A percentile compares a stretch with the other conserved stretches of the same genome.
These are phyloP conservation scores for Lucinisca nassula DNA, from an alignment of 2,888 invertebrate genomes.

Conservation along the genomic window DNA sequence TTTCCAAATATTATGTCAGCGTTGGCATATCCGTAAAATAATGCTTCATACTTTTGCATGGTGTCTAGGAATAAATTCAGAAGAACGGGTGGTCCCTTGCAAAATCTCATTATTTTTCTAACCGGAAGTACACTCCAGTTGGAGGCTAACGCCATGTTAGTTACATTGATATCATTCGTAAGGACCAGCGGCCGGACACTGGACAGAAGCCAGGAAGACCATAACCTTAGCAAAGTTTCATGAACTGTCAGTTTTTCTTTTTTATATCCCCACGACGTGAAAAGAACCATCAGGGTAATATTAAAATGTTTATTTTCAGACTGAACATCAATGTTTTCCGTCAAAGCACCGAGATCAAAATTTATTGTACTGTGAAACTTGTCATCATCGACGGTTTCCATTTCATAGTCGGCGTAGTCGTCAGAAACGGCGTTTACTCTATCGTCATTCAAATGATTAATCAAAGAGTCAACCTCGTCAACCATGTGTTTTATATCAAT, in stretches of 20 bases:
- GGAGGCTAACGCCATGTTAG: not conserved
- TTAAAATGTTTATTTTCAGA: no score
- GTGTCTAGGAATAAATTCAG: conserved; percentile 24
- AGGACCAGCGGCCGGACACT: conserved; percentile 26
- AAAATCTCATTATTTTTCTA: not conserved
- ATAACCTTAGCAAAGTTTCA: conserved; percentile 3
- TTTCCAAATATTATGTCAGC: conserved; percentile 48
- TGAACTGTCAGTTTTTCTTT: conserved; percentile 18
- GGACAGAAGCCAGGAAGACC: conserved; percentile 23
- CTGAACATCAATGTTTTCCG: not conserved
- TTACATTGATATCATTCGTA: conserved; percentile 3
- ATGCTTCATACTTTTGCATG: conserved; percentile 11
- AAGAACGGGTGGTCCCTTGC: conserved; percentile 40
- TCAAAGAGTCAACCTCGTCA: not conserved
- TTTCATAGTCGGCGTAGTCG: not conserved
- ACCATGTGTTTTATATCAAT: not conserved
- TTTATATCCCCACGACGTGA: conserved; percentile 34
- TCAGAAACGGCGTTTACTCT: not conserved
- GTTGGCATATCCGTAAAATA: conserved; percentile 49
- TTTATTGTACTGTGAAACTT: not conserved
- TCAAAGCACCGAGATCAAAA: no score
- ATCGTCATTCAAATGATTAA: not conserved
- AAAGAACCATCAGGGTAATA: conserved; percentile 42
- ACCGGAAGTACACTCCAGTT: conserved; percentile 17
- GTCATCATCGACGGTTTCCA: not conserved